Conservation (phyloP, 2,797 vertebrate genomes). For the Galagoides demidoff region DNA sequence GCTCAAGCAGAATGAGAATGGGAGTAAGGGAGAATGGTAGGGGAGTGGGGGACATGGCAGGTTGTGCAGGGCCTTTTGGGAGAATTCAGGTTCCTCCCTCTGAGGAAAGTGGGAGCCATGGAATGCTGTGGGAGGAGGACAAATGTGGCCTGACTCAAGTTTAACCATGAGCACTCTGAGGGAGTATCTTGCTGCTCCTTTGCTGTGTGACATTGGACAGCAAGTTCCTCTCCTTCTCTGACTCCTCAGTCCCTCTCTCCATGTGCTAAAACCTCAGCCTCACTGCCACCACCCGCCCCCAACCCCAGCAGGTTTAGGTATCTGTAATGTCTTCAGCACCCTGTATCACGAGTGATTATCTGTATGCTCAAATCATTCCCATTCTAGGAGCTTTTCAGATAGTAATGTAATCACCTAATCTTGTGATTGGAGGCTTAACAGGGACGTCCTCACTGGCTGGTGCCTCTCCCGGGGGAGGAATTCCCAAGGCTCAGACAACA, state of each 20-base stretch:
- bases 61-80: rapidly evolving
- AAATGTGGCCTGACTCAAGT: not conserved
- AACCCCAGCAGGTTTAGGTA: not conserved
- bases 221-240: not conserved
- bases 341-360: not conserved
- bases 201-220: not conserved
- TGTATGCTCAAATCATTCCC: not conserved
- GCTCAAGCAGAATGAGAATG: not conserved
- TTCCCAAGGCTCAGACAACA: not conserved
- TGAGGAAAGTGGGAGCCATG: not conserved
- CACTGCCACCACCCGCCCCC: no score
- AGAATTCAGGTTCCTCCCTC: not conserved
- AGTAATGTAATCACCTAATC: conserved; percentile 47
- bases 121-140: not conserved
- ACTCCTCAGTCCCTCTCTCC: not conserved
- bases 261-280: no score
- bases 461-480: not conserved
- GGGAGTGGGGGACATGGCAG: not conserved
- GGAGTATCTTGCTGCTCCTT: not conserved
- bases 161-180: not conserved
- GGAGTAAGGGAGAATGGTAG: no score
- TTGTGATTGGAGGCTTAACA: not conserved
- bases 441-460: not conserved
- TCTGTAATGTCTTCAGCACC: not conserved
- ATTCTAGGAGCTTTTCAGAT: not conserved